phyloP scores from a whole-genome alignment of 2,888 invertebrate species.

The Eremobia ochroleuca region DNA sequence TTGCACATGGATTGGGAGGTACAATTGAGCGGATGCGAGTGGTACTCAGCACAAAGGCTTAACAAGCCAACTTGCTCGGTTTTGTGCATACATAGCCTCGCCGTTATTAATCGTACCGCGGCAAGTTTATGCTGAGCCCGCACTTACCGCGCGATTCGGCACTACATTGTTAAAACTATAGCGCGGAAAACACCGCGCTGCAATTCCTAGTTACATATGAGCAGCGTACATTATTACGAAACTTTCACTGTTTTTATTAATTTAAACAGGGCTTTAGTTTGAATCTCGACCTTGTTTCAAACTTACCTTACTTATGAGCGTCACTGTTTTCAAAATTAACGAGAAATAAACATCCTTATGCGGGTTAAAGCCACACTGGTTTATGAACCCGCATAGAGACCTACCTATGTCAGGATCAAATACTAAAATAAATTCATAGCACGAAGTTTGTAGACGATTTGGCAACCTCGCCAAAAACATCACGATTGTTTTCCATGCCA shows the following conservation, averaged over 20 bases:
- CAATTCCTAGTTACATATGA: slow-evolving; percentile 69
- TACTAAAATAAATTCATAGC: slow-evolving; percentile 63
- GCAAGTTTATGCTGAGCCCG: slow-evolving; percentile 72
- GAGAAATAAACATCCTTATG: slow-evolving; percentile 9
- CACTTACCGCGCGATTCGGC: slow-evolving; percentile 76
- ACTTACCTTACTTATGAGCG: slow-evolving; percentile 13
- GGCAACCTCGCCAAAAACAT: slow-evolving; percentile 67
- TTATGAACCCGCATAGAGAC: slow-evolving; percentile 37
- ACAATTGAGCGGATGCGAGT: slow-evolving; percentile 64
- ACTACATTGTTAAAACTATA: slow-evolving; percentile 77
- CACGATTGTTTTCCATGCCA: slow-evolving; percentile 63
- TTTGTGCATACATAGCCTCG: slow-evolving; percentile 76
- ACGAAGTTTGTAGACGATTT: slow-evolving; percentile 65
- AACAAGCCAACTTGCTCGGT: slow-evolving; percentile 83
- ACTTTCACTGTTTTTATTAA: slow-evolving; percentile 55
- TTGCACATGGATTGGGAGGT: slow-evolving; percentile 36
- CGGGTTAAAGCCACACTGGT: slow-evolving; percentile 30
- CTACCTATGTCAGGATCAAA: slow-evolving; percentile 55
- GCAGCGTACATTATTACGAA: slow-evolving; percentile 62
- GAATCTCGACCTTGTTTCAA: slow-evolving; percentile 13
- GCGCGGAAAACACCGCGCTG: slow-evolving; percentile 66
- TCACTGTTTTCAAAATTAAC: slow-evolving; percentile 9
- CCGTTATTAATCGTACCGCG: slow-evolving; percentile 83
- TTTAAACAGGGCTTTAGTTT: slow-evolving; percentile 31
- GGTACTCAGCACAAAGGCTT: slow-evolving; percentile 78